Base-by-base conservation (phyloP, 2,113 vertebrate genomes). In the Saguinus imperator region DNA sequence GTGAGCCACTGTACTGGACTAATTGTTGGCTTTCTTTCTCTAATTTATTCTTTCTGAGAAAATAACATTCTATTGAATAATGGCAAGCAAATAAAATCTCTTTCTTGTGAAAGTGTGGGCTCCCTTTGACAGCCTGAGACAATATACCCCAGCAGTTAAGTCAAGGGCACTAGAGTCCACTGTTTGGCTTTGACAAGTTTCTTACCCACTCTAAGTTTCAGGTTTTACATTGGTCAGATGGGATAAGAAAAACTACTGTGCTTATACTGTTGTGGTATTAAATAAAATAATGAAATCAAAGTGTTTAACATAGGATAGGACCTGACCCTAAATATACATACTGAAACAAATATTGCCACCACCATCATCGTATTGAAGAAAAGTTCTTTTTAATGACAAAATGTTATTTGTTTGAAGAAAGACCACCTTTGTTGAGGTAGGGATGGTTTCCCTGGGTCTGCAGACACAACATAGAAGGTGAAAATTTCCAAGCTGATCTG, bases 11-110 rank as follows among this genome's bases (percentile, higher is more conserved):
- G 61, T 64, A 64, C 27, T 2, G 12, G 61, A 29, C 12, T 87
- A 84, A 80, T 87, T 77, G 75, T 96, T 96, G 70, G 29, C 50
- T 93, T 76, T 87, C 17, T 96, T 72, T 61, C 45, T 80, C 27
- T 72, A 82, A 10, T 93, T 95, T 72, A 61, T 95, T 94, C 35
- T 80, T 96, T 95, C 45, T 58, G 75, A 82, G 66, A 90, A 94
- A 88, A 86, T 86, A 92, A 57, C 61, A 40, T 95, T 89, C 52
- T 89, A 13, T 25, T 64, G 32, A 94, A 96, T 10, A 87, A 43
- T 95, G 57, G 13, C 48, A 95, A 94, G 37, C 29, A 87, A 87
- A 87, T 84, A 94, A 95, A 86, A 66, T 93, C 17, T 89, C 25
- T 76, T 87, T 17, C 43, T 66, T 81, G n/a, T 94, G 81, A 90